Evolutionary conservation across 2,888 invertebrate genomes (phyloP), one percentile per base, ranked within the genome.

Genomic region (Eupithecia exiguata): DNA sequence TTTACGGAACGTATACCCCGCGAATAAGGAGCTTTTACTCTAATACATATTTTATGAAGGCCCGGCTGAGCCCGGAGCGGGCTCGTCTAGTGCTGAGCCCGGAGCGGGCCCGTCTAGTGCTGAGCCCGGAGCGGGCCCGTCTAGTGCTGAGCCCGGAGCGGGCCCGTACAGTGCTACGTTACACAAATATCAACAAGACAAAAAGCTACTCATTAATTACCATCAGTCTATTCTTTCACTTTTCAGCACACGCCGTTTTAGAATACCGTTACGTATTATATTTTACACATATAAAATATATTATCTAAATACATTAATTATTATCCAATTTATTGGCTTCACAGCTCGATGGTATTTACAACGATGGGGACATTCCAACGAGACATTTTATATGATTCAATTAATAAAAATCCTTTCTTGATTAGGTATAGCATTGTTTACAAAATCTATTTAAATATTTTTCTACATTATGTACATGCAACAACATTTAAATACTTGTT

Each of bases 161-260:
- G 18, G 10, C 40, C 2, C 40, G 21, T 21, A 9, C 1, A 53
- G 53, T n/a, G 53, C 21, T 53, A 10, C 53, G n/a, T 21, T 53
- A 53, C 53, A 53, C 53, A 21, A 63, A 30, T 65, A 70, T 58
- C 67, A 71, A 69, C 71, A 69, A 65, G 2, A n/a, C 5, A 70
- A 62, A 72, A 75, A 75, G 72, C 70, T 72, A 53, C 49, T 62
- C 38, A 40, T 40, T 63, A 46, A 67, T 46, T 62, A 63, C 63
- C 75, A 70, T 75, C 75, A 75, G 75, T 72, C 72, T 75, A 70
- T 75, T 58, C 69, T 40, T 69, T 65, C 25, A 65, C 40, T 38
- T 46, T 25, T 66, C 74, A 71, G 61, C 70, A 63, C 61, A 25
- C 70, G 67, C 61, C 69, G 14, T 40, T 69, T 69, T 71, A 71